Conservation (phyloP, 2,888 invertebrate genomes). For the Oconnorella tubifera region DNA sequence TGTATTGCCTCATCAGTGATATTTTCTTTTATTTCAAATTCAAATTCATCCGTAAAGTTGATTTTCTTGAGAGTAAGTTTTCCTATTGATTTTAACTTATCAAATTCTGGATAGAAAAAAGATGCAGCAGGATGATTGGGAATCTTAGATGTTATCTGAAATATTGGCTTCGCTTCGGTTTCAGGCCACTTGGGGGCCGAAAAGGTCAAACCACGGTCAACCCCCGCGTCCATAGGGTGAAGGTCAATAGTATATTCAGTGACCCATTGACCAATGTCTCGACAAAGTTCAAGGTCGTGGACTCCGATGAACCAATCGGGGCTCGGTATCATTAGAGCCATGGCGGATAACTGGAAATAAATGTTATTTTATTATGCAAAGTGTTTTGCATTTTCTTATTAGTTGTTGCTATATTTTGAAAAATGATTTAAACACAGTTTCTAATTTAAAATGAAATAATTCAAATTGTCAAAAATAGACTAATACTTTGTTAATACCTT, state of each 20-base stretch:
- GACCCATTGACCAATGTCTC: conserved; percentile 76
- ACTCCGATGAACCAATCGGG: conserved; percentile 92
- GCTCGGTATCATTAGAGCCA: conserved; percentile 85
- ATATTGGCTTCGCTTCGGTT: too few species aligned
- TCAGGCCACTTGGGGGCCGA: conserved; percentile 96
- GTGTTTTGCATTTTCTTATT: too few species aligned
- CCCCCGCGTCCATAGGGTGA: conserved; percentile 87
- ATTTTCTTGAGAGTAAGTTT: conserved; percentile 7
- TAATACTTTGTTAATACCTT: too few species aligned
- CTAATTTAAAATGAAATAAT: too few species aligned
- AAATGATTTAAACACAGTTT: too few species aligned
- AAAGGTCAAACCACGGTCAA: conserved; percentile 91
- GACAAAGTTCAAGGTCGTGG: conserved; percentile 84
- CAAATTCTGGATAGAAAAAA: conserved; percentile 85
- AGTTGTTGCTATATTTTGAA: too few species aligned
- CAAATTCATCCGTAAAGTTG: not conserved
- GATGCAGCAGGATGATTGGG: conserved; percentile 90
- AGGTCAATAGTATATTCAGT: conserved; percentile 85
- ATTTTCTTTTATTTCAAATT: too few species aligned
- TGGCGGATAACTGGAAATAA: conserved; percentile 75
- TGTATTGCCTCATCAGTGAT: too few species aligned
- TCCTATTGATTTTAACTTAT: conserved; percentile 66
- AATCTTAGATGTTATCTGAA: conserved; percentile 79
- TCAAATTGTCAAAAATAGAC: too few species aligned
- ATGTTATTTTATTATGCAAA: too few species aligned